A percentile compares a stretch with the other conserved stretches of the same genome.
phyloP scores from a whole-genome alignment of 2,797 vertebrate genomes.

The Acanthornis magna region DNA sequence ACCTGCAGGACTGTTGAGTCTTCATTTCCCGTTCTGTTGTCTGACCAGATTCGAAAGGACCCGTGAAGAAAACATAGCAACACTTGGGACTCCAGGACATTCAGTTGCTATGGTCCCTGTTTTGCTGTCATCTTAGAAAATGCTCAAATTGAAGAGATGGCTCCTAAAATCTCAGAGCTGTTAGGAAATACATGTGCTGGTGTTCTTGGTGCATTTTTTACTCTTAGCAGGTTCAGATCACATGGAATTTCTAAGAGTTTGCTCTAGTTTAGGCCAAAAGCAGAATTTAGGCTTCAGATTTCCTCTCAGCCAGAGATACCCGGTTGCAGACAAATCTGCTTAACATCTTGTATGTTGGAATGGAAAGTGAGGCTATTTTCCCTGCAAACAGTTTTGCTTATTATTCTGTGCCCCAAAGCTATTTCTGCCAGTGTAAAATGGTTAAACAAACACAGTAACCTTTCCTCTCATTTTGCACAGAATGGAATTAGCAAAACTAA shows the following conservation, averaged over 20 bases:
- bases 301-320: background rate
- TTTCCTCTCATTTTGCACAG: background rate
- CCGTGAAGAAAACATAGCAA: background rate
- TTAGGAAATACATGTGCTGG: background rate
- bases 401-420: background rate
- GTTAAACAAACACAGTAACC: background rate
- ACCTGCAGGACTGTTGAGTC: fast-evolving
- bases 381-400: background rate
- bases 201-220: background rate
- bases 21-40: background rate
- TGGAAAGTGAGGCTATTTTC: background rate
- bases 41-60: background rate
- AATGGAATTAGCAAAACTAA: background rate
- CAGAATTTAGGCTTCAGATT: background rate
- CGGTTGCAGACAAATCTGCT: background rate
- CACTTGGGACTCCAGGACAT: background rate
- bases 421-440: background rate
- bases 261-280: background rate
- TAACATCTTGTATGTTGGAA: background rate
- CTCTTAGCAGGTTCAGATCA: background rate
- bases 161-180: background rate
- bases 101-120: background rate
- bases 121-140: background rate
- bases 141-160: background rate
- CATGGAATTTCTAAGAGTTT: background rate